phyloP scores from a whole-genome alignment of 2,888 invertebrate genomes.

The Mesopsocus fuscifrons region DNA sequence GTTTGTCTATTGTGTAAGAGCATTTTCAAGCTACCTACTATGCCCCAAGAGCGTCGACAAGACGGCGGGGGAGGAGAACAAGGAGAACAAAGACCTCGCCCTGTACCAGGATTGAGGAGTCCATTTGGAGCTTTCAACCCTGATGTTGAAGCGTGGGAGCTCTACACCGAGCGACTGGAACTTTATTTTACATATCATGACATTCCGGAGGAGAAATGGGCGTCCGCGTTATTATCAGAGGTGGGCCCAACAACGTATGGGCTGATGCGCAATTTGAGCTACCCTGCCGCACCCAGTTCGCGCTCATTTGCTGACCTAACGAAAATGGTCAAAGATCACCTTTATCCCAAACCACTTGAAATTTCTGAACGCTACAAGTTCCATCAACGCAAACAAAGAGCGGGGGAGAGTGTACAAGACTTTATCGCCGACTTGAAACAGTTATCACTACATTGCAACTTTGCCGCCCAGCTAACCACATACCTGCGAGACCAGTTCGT shows the following conservation, averaged over 20 bases:
- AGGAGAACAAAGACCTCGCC: no score
- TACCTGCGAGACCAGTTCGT: constrained; percentile 1
- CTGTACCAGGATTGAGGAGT: no score
- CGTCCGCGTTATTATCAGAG: no score
- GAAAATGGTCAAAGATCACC: not conserved
- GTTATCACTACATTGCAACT: not conserved
- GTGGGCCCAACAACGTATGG: not conserved
- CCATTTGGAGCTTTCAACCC: no score
- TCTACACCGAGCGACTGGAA: no score
- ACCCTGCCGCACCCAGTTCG: not conserved
- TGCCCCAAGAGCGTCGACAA: no score
- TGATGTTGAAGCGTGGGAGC: no score
- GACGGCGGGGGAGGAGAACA: no score
- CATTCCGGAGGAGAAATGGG: no score
- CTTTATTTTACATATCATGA: no score
- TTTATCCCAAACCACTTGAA: not conserved
- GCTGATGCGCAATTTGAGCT: not conserved
- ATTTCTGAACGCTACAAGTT: not conserved
- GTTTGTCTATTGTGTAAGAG: no score
- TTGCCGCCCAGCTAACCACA: constrained; percentile 1
- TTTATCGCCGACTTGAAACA: not conserved
- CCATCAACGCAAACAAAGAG: constrained; percentile 5
- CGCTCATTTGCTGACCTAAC: not conserved
- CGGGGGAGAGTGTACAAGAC: not conserved
- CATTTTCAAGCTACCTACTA: no score